phyloP scores from a whole-genome alignment of 2,888 invertebrate genomes.

The Seladonia tumulorum region DNA sequence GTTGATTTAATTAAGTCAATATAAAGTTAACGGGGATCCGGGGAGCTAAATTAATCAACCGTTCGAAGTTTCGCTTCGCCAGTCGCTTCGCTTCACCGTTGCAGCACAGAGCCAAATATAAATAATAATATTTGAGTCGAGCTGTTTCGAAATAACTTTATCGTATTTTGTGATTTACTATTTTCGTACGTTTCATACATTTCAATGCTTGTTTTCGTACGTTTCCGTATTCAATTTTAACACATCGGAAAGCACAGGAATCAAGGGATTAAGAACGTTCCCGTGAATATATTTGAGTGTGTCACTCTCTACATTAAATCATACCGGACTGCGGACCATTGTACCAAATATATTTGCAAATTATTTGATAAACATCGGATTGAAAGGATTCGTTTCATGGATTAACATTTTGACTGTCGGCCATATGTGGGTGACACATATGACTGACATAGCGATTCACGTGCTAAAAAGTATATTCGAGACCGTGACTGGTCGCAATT shows the following conservation, averaged over 20 bases:
- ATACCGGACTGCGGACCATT: too few species aligned
- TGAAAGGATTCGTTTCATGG: not conserved
- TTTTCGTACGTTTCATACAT: not conserved
- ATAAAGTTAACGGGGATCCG: not conserved
- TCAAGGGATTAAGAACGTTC: too few species aligned
- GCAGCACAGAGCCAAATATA: not conserved
- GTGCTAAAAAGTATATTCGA: too few species aligned
- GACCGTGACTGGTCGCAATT: not conserved
- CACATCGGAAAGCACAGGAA: too few species aligned
- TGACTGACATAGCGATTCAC: too few species aligned
- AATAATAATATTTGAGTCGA: not conserved
- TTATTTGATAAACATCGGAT: not conserved
- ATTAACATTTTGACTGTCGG: not conserved
- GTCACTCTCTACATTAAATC: not conserved
- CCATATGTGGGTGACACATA: too few species aligned
- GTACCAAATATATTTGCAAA: not conserved
- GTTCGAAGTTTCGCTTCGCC: not conserved
- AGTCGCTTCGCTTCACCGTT: not conserved
- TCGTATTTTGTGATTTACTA: not conserved
- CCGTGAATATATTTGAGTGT: too few species aligned
- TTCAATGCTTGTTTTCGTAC: not conserved
- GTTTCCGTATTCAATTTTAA: not conserved
- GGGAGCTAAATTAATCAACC: not conserved
- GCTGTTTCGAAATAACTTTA: not conserved
- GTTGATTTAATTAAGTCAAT: slow-evolving; percentile 4